Conservation (phyloP, 2,113 vertebrate genomes). For the Larimichthys crocea region DNA sequence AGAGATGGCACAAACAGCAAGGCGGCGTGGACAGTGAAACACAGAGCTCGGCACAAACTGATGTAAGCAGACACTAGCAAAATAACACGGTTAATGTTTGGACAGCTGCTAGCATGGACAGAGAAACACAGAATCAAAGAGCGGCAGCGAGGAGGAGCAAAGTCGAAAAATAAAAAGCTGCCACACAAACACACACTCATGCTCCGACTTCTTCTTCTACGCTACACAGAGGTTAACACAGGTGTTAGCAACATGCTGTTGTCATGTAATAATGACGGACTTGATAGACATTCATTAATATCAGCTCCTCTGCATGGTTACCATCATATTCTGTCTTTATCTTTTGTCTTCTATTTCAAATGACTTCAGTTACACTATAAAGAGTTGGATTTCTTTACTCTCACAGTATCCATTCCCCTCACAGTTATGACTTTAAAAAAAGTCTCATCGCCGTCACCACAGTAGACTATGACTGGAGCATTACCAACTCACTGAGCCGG, state of each 20-base stretch:
- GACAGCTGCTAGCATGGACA: conserved; percentile 39
- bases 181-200: not conserved
- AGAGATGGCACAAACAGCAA: conserved; percentile 81
- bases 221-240: not conserved
- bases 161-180: conserved; percentile 10
- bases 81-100: conserved; percentile 54
- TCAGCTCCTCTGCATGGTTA: not conserved
- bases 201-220: not conserved
- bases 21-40: conserved; percentile 71
- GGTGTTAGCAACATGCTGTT: conserved; percentile 45
- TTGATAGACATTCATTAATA: not conserved
- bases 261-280: not conserved
- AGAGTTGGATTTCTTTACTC: not conserved
- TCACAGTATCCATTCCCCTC: not conserved
- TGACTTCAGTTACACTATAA: not conserved
- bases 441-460: not conserved
- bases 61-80: conserved; percentile 59
- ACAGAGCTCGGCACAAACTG: conserved; percentile 56
- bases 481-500: not conserved
- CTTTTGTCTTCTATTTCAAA: not conserved
- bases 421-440: not conserved
- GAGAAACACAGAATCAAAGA: conserved; percentile 45
- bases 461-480: not conserved
- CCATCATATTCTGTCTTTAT: not conserved
- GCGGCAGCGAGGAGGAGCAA: conserved; percentile 10